These are phyloP conservation scores for Sigmodon hispidus DNA, from an alignment of 2,113 vertebrate species.

Conservation along the genomic window DNA sequence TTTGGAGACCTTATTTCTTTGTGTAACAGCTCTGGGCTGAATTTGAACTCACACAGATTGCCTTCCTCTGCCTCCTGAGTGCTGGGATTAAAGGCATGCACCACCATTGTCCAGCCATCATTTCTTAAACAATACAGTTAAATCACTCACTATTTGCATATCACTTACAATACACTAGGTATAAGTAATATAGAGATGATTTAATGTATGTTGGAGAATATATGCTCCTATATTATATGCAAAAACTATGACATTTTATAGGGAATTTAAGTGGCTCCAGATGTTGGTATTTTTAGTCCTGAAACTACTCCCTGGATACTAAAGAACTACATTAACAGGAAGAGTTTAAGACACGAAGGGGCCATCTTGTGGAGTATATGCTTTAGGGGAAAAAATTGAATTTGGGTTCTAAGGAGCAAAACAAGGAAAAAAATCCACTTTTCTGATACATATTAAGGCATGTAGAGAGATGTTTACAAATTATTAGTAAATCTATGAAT, in stretches of 20 bases:
- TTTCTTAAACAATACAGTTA: neutral
- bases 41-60: no score
- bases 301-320: neutral
- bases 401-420: neutral
- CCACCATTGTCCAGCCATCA: neutral
- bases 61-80: no score
- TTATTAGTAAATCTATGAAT: neutral
- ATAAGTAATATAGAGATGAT: neutral
- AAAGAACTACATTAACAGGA: neutral
- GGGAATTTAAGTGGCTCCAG: neutral
- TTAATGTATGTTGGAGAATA: neutral
- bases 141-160: neutral
- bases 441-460: neutral
- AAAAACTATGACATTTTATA: neutral
- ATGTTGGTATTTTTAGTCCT: neutral
- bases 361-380: slow-evolving; percentile 72
- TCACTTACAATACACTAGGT: neutral
- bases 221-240: neutral
- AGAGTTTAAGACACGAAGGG: slow-evolving; percentile 32
- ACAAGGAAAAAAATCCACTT: neutral
- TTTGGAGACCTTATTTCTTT: no score
- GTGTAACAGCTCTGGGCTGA: no score
- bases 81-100: no score
- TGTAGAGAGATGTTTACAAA: neutral
- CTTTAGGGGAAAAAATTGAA: slow-evolving; percentile 25